A percentile compares a stretch with the other conserved stretches of the same genome.
Conservation (phyloP, 2,888 invertebrate species). For the Siphonodentalium dalli region DNA sequence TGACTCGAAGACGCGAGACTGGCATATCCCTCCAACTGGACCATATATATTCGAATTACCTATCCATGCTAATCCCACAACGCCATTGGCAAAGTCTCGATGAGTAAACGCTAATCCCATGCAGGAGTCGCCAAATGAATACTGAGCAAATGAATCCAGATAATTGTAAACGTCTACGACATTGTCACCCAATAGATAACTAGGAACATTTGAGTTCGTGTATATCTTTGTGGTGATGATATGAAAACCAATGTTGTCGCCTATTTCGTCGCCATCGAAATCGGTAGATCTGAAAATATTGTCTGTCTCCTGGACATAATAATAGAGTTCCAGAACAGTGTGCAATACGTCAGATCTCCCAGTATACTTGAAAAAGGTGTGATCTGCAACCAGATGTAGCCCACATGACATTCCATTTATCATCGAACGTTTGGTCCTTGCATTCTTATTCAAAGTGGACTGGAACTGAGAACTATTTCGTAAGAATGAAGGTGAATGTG, state of each 20-base stretch:
- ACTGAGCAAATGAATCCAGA: slow-evolving; percentile 41
- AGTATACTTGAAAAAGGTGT: slow-evolving; percentile 43
- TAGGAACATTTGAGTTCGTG: slow-evolving; percentile 9
- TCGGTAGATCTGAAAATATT: slow-evolving; percentile 53
- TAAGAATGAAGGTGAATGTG: no score
- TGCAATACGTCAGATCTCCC: slow-evolving; percentile 31
- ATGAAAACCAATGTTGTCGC: slow-evolving; percentile 56
- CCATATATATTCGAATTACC: slow-evolving; percentile 37
- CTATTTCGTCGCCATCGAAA: slow-evolving; percentile 52
- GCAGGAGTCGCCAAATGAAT: slow-evolving; percentile 41
- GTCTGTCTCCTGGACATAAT: slow-evolving; percentile 48
- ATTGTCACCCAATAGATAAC: slow-evolving; percentile 29
- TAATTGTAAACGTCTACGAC: slow-evolving; percentile 31
- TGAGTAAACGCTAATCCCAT: slow-evolving; percentile 45
- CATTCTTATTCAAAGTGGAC: no score
- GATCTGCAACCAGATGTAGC: slow-evolving; percentile 55
- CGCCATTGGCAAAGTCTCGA: slow-evolving; percentile 40
- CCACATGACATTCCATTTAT: slow-evolving; percentile 33
- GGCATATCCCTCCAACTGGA: slow-evolving; percentile 52
- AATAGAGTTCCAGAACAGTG: slow-evolving; percentile 44
- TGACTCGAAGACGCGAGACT: slow-evolving; percentile 22
- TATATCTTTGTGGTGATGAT: slow-evolving; percentile 42
- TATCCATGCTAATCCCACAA: slow-evolving; percentile 50
- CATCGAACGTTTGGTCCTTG: no score
- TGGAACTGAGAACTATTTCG: no score